Evolutionary conservation across 2,797 vertebrate species (phyloP).

Genomic region (Percopsis omiscomaycus): DNA sequence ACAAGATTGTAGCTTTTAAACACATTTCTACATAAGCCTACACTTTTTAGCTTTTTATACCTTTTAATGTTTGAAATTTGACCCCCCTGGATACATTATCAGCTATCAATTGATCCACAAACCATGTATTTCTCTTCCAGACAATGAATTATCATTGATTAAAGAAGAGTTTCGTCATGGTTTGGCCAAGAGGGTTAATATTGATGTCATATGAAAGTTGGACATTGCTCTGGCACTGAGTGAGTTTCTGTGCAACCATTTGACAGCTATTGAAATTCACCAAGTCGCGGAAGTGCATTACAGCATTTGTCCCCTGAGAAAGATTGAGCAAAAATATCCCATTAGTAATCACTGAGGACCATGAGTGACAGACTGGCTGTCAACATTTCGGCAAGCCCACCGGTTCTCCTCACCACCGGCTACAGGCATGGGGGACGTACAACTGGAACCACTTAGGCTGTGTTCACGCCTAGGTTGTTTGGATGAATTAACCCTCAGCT

Average conservation of each 20-base stretch:
- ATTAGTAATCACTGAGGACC: conserved; percentile 33
- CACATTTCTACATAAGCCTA: no score
- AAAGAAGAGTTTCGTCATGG: background rate
- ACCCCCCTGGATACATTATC: background rate
- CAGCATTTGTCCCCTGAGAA: conserved; percentile 40
- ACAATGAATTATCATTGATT: background rate
- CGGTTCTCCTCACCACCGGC: conserved; percentile 26
- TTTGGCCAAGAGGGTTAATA: background rate
- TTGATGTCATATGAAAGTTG: background rate
- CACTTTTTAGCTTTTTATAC: no score
- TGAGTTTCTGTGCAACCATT: conserved; percentile 33
- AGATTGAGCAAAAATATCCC: conserved; percentile 30
- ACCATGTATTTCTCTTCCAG: background rate
- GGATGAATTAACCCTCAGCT: no score
- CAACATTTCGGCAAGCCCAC: conserved; percentile 2
- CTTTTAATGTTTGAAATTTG: no score
- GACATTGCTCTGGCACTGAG: background rate
- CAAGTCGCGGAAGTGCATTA: conserved; percentile 37
- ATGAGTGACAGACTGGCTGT: conserved; percentile 38
- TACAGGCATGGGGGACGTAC: background rate
- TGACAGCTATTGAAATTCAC: conserved; percentile 48
- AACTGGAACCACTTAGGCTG: no score
- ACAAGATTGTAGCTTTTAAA: no score
- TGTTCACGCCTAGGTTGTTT: no score
- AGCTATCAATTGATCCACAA: background rate